These are phyloP conservation scores for Phataginus tetradactyla DNA, from an alignment of 2,797 vertebrate genomes.

Conservation along the genomic window DNA sequence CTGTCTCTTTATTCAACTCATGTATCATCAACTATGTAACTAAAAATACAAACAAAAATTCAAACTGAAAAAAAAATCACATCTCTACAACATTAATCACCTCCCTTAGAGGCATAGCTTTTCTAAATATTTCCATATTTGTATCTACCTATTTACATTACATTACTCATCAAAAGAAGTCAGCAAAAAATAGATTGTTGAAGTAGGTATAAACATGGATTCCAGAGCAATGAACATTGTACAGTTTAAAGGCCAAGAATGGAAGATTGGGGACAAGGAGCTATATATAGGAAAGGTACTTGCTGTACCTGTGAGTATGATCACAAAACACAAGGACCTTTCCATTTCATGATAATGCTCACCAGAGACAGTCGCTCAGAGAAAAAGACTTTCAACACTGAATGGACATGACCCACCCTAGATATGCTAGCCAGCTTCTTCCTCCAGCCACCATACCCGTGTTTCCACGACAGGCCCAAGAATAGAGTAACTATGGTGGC, in stretches of 20 bases:
- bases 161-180: neutral
- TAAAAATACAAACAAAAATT: neutral
- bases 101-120: neutral
- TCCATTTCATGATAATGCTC: neutral
- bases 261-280: neutral
- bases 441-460: neutral
- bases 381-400: neutral
- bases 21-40: neutral
- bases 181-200: neutral
- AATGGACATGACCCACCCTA: neutral
- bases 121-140: neutral
- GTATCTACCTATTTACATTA: neutral
- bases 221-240: neutral
- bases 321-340: neutral
- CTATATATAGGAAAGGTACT: neutral
- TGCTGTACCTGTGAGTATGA: neutral
- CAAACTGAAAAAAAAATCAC: neutral
- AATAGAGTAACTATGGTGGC: neutral
- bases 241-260: neutral
- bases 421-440: neutral
- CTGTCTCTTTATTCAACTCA: neutral
- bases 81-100: neutral
- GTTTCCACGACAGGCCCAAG: neutral
- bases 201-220: neutral
- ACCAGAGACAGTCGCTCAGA: neutral